These are phyloP conservation scores for Formica exsecta DNA, from an alignment of 1,140 invertebrate species.

Conservation along the genomic window DNA sequence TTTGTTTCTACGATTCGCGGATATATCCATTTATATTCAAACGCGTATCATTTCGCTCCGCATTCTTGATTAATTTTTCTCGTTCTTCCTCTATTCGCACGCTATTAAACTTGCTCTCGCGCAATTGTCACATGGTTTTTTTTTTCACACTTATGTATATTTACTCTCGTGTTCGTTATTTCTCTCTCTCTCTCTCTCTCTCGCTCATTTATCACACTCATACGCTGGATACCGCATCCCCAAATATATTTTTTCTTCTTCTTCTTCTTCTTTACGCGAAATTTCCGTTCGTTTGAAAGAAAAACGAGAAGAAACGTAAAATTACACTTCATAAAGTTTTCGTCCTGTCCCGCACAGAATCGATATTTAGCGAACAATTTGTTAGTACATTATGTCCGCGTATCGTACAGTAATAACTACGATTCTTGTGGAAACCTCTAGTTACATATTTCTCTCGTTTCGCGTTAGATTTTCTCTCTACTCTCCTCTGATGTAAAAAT, in stretches of 20 bases:
- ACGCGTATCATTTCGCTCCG: slow-evolving; percentile 57
- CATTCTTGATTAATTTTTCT: slow-evolving; percentile 45
- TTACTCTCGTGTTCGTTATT: slow-evolving; percentile 50
- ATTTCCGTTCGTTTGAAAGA: slow-evolving; percentile 65
- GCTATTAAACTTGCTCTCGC: slow-evolving; percentile 36
- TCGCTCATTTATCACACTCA: slow-evolving; percentile 64
- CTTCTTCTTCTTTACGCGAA: slow-evolving; percentile 61
- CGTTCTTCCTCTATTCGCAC: slow-evolving; percentile 25
- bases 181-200: slow-evolving; percentile 52
- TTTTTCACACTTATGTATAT: slow-evolving; percentile 51
- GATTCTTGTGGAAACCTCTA: slow-evolving; percentile 7
- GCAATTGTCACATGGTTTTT: slow-evolving; percentile 54
- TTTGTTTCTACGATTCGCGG: slow-evolving; percentile 66
- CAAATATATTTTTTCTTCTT: slow-evolving; percentile 49
- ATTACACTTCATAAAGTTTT: slow-evolving; percentile 50
- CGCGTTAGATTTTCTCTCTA: slow-evolving; percentile 36
- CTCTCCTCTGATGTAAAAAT: slow-evolving; percentile 44
- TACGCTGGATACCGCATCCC: slow-evolving; percentile 67
- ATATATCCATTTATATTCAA: slow-evolving; percentile 57
- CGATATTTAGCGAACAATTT: slow-evolving; percentile 43
- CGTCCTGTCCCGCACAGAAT: slow-evolving; percentile 31
- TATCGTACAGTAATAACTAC: slow-evolving; percentile 38
- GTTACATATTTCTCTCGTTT: neutral
- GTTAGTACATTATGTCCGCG: slow-evolving; percentile 21
- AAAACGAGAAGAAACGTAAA: slow-evolving; percentile 60